A percentile compares a stretch with the other conserved stretches of the same genome.
These are phyloP conservation scores for Aplocera efformata DNA, from an alignment of 2,888 invertebrate genomes.

Conservation along the genomic window DNA sequence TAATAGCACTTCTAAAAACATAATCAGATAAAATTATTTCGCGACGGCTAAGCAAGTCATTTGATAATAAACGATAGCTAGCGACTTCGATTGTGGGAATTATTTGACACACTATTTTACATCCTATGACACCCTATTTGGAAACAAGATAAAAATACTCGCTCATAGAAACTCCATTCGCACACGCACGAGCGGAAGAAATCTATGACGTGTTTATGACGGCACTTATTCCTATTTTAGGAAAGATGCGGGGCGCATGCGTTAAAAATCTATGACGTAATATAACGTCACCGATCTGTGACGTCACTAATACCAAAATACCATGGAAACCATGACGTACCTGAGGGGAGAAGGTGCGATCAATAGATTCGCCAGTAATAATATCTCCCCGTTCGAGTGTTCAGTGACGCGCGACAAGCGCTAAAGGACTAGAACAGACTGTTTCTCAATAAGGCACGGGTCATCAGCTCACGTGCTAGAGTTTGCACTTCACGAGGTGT, in stretches of 20 bases:
- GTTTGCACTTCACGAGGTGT: constrained; percentile 38
- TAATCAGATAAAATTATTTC: too few species aligned
- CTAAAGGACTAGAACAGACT: constrained; percentile 44
- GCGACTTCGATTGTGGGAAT: too few species aligned
- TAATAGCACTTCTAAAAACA: too few species aligned
- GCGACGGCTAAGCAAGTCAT: too few species aligned
- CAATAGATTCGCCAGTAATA: constrained; percentile 46
- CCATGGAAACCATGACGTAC: constrained; percentile 61
- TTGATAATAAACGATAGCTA: too few species aligned
- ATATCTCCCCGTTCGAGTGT: constrained; percentile 50
- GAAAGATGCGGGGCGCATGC: constrained; percentile 49
- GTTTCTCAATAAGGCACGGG: constrained; percentile 60
- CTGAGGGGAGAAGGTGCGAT: constrained; percentile 35
- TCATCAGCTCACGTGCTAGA: constrained; percentile 60
- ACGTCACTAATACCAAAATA: constrained; percentile 47
- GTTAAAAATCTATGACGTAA: constrained; percentile 51
- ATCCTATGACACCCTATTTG: too few species aligned
- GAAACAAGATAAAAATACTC: too few species aligned
- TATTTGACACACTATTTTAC: too few species aligned
- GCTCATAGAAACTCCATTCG: neutral
- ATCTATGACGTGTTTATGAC: constrained; percentile 22
- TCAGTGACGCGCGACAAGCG: constrained; percentile 62
- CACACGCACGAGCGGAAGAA: constrained; percentile 1
- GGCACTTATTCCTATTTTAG: constrained; percentile 24
- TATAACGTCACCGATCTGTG: constrained; percentile 50